phyloP scores from a whole-genome alignment of 2,888 invertebrate genomes.

The Noctua janthe region DNA sequence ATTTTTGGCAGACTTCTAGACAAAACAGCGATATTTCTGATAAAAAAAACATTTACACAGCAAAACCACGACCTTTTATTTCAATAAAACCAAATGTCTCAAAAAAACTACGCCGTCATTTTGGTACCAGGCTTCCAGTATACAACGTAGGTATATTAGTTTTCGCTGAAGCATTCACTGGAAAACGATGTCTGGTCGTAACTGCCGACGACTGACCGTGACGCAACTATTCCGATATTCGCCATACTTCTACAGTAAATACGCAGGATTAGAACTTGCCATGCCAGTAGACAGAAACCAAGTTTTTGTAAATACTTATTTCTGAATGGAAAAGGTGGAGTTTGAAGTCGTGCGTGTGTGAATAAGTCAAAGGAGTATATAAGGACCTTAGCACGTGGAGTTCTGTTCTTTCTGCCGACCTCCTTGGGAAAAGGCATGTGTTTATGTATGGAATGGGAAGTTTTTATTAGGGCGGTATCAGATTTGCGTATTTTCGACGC shows the following conservation, averaged over 20 bases:
- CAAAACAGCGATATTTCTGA: not conserved
- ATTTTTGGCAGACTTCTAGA: not conserved
- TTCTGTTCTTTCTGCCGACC: too few relatives aligned
- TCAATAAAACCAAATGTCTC: not conserved
- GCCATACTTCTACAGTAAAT: conserved; percentile 9
- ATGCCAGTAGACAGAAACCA: not conserved
- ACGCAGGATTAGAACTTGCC: not conserved
- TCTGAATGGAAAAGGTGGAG: too few relatives aligned
- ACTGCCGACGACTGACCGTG: conserved; percentile 44
- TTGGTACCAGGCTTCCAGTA: not conserved
- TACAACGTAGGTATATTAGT: conserved; percentile 19
- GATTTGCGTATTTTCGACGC: too few relatives aligned
- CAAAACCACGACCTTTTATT: not conserved
- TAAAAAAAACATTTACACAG: not conserved
- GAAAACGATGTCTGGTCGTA: conserved; percentile 44
- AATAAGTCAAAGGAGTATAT: too few relatives aligned
- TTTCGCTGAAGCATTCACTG: conserved; percentile 36
- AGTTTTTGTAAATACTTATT: too few relatives aligned
- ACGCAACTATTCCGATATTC: conserved; percentile 30
- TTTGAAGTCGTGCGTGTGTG: too few relatives aligned
- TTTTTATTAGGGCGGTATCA: too few relatives aligned
- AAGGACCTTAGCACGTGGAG: too few relatives aligned
- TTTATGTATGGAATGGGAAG: too few relatives aligned
- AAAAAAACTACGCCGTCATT: not conserved
- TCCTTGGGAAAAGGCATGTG: too few relatives aligned